Evolutionary conservation across 2,113 vertebrate genomes (phyloP).

Genomic region (Pluvialis apricaria): DNA sequence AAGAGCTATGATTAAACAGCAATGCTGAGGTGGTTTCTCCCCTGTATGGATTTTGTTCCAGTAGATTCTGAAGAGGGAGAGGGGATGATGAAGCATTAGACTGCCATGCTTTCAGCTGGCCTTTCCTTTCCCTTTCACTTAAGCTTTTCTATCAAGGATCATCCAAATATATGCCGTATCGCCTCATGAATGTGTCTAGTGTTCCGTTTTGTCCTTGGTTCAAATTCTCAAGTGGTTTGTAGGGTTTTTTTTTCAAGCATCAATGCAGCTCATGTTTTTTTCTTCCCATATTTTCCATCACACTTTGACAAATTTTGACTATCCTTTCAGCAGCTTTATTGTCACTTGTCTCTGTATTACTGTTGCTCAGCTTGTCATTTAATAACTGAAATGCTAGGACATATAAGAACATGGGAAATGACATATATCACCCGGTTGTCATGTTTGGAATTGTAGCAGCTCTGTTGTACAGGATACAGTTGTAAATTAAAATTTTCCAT

Average conservation of each 20-base stretch:
- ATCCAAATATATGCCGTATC: background rate
- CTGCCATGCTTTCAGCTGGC: background rate
- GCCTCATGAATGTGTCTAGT: background rate
- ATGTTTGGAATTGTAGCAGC: constrained; percentile 36
- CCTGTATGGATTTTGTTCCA: background rate
- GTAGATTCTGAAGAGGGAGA: background rate
- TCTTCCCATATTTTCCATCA: constrained; percentile 26
- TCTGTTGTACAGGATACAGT: constrained; percentile 28
- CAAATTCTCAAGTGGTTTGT: background rate
- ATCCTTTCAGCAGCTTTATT: constrained; percentile 23
- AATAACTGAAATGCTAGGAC: constrained; percentile 28
- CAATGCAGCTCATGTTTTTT: background rate
- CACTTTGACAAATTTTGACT: constrained; percentile 16
- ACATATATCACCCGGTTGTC: constrained; percentile 40
- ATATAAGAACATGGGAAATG: constrained; percentile 33
- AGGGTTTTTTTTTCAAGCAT: background rate
- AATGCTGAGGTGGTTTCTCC: background rate
- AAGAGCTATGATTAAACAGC: background rate
- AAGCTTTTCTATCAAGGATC: background rate
- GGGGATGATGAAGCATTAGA: background rate
- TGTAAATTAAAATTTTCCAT: constrained; percentile 56
- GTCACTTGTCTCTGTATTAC: constrained; percentile 3
- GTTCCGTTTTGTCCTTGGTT: constrained; percentile 26
- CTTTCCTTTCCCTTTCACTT: background rate
- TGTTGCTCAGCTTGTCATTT: constrained; percentile 40